Evolutionary conservation across 2,888 invertebrate species (phyloP), one percentile per base, ranked within the genome.

Genomic region (Pandemis corylana): DNA sequence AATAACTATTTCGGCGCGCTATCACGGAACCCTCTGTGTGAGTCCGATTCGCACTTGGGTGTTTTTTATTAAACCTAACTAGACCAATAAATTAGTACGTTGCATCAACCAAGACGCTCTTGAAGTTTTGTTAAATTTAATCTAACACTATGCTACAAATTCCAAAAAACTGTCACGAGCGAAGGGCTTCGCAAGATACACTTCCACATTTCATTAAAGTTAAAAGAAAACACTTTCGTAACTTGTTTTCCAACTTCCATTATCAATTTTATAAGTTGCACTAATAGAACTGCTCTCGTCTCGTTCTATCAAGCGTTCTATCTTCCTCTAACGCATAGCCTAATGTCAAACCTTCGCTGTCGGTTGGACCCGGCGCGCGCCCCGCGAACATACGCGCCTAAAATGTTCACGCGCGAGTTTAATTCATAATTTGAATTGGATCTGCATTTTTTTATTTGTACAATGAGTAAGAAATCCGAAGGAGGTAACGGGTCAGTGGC

Each of bases 321-420:
- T 88, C 88, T 80, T 82, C 77, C 71, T 89, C 88, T 83, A 80
- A 78, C 86, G 56, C 78, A 77, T 76, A 75, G 80, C 75, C 77
- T 79, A 82, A 84, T 81, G 84, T 84, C 85, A 88, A 85, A 87
- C 78, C 81, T 77, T 76, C 80, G 78, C 77, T 75, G 84, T 75
- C 79, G 75, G 78, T 74, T 78, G 76, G 77, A 78, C 74, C 76
- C 76, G 82, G 67, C 80, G 82, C 69, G 83, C 83, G 88, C 81
- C 86, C 88, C 83, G 84, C 84, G 78, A 76, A 64, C 56, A 59
- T 53, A 41, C 53, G 70, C 67, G 75, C 78, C 68, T 77, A 81
- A 78, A 79, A 82, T 83, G 77, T 64, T 76, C 49, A 73, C 69
- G 74, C 69, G 71, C 73, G 71, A 68, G 66, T 28, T 68, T 51